Evolutionary conservation across 2,888 invertebrate species (phyloP).

Genomic region (Macrosoma leucophasiata): DNA sequence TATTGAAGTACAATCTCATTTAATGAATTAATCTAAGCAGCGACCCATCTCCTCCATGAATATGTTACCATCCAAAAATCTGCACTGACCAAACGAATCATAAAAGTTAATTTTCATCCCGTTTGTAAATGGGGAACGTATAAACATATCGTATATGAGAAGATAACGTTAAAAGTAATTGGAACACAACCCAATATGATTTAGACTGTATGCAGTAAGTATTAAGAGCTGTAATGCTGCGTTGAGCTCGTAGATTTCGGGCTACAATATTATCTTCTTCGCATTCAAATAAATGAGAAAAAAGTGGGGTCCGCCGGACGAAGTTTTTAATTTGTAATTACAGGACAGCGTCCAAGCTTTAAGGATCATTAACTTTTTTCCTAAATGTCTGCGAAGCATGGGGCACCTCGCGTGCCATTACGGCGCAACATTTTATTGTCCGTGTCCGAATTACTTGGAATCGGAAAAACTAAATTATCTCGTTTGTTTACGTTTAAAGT

Average conservation of each 20-base stretch:
- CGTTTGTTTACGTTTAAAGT: too few species aligned
- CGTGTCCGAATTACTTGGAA: constrained; percentile 49
- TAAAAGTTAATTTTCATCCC: constrained; percentile 61
- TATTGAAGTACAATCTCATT: too few species aligned
- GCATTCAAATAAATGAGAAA: constrained; percentile 70
- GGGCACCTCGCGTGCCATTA: constrained; percentile 42
- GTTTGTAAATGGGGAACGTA: constrained; percentile 48
- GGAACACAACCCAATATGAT: constrained; percentile 32
- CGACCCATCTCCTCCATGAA: too few species aligned
- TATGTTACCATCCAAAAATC: constrained; percentile 21
- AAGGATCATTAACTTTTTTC: constrained; percentile 73
- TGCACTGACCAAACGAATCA: constrained; percentile 28
- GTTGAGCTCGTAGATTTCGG: constrained; percentile 38
- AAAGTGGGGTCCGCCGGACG: constrained; percentile 63
- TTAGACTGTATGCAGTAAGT: constrained; percentile 29
- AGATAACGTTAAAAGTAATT: constrained; percentile 68
- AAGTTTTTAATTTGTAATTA: constrained; percentile 76
- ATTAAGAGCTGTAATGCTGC: constrained; percentile 30
- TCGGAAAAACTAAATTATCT: constrained; percentile 23
- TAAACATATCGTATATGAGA: constrained; percentile 58
- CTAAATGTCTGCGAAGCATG: constrained; percentile 59
- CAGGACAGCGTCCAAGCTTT: constrained; percentile 71
- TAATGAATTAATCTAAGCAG: too few species aligned
- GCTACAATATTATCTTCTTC: constrained; percentile 67
- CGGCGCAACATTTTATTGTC: constrained; percentile 52